Evolutionary conservation across 2,113 vertebrate species (phyloP), one percentile per base, ranked within the genome.

Genomic region (Chinchilla lanigera): DNA sequence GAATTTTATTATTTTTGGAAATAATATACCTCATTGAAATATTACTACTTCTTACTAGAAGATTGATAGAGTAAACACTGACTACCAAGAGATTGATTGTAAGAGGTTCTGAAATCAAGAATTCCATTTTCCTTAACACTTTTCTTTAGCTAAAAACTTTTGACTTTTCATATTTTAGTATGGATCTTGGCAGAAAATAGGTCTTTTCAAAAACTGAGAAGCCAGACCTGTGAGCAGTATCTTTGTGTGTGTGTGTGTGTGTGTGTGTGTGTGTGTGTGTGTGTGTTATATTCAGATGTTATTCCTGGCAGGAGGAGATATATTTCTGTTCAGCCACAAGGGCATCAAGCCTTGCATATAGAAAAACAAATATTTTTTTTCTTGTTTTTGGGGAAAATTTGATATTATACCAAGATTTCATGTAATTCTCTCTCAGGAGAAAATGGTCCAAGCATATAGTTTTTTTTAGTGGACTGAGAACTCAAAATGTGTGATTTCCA

Each of bases 101-200:
- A 75, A 87, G 84, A 91, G 7, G 1, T 83, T 96, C 81, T 78
- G 33, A 92, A 95, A 84, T 63, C 19, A 90, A 77, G 30, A 8
- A 93, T 47, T 28, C 2, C 83, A 65, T 67, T 71, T 86, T 95
- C 87, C 69, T 86, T 17, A 71, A 83, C 80, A 54, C 9, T 4
- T 61, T 80, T 96, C 81, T 35, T n/a, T 80, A 86, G 30, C 0
- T 56, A 67, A 84, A 83, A 61, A 86, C 0, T 3, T n/a, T 83
- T 47, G 13, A 52, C 5, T 60, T 93, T 12, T 80, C 86, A 24
- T 22, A 38, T 89, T 75, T 83, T 63, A 75, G 67, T 56, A 30
- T 63, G n/a, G 60, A 41, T 24, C 3, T 33, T 44, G 3, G 4
- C 30, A 47, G 35, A 85, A 84, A 87, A 67, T 13, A 4, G 4